Evolutionary conservation across 2,888 invertebrate genomes (phyloP).

Genomic region (Cheilosia vulpina): DNA sequence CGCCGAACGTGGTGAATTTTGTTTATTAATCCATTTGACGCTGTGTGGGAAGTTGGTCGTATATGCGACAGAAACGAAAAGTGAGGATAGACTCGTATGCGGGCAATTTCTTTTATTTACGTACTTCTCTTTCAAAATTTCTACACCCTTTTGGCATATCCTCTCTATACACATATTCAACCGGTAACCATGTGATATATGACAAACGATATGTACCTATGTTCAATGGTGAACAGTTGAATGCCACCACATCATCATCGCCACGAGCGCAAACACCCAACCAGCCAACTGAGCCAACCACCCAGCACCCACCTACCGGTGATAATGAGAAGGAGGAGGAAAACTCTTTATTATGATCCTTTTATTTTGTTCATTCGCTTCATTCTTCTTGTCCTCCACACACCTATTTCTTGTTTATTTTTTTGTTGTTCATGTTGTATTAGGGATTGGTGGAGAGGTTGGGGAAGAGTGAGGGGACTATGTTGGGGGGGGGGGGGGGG

Average conservation of each 20-base stretch:
- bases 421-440: constrained; percentile 51
- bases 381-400: constrained; percentile 47
- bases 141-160: constrained; percentile 45
- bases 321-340: constrained; percentile 57
- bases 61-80: constrained; percentile 33
- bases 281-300: constrained; percentile 3
- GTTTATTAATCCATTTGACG: constrained; percentile 61
- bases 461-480: constrained; percentile 38
- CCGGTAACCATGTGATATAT: constrained; percentile 52
- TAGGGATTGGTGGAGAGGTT: constrained; percentile 32
- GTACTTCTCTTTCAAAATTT: constrained; percentile 57
- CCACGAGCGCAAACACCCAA: constrained; percentile 14
- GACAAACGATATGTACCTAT: constrained; percentile 14
- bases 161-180: constrained; percentile 45
- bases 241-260: constrained; percentile 52
- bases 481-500: constrained; percentile 29
- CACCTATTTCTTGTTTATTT: constrained; percentile 57
- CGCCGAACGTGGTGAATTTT: constrained; percentile 59
- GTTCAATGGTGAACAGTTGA: constrained; percentile 53
- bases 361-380: constrained; percentile 69
- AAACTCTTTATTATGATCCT: constrained; percentile 64
- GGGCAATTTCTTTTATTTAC: constrained; percentile 54
- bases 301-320: constrained; percentile 22
- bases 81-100: constrained; percentile 33
- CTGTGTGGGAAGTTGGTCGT: constrained; percentile 14